Percentiles rank a stretch among this genome's conserved stretches.
phyloP scores from a whole-genome alignment of 2,113 vertebrate species.

The Bos javanicus region DNA sequence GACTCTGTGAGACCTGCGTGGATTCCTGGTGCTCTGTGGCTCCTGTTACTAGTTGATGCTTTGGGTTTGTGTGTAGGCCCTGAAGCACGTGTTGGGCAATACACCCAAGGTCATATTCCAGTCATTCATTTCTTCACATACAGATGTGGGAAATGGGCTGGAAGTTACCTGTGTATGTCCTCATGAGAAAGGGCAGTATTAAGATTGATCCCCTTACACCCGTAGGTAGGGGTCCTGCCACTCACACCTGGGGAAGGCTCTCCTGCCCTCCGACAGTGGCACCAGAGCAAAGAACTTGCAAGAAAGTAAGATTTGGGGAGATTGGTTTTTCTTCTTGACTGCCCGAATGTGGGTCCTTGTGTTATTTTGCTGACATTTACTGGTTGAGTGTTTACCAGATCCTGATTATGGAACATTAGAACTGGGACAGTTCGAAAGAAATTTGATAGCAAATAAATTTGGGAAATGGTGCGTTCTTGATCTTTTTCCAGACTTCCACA shows the following conservation, averaged over 20 bases:
- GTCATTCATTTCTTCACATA: neutral
- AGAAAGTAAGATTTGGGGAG: neutral
- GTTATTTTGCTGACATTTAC: neutral
- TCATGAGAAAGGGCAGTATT: neutral
- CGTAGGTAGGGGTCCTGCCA: neutral
- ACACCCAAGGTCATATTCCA: neutral
- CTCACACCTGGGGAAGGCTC: neutral
- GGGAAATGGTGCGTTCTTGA: neutral
- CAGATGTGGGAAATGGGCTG: neutral
- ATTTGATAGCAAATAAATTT: neutral
- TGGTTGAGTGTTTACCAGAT: neutral
- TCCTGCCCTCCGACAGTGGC: neutral
- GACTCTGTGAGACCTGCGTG: neutral
- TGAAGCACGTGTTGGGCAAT: neutral
- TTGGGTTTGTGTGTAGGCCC: neutral
- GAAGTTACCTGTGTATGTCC: neutral
- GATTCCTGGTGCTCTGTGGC: neutral
- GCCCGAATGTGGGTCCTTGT: neutral
- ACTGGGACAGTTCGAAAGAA: neutral
- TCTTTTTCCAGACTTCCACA: neutral
- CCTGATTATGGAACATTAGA: neutral
- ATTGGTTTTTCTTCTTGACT: neutral
- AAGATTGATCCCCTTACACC: neutral
- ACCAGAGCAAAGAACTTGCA: neutral
- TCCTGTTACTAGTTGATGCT: neutral